A percentile compares a stretch with the other conserved stretches of the same genome.
These are phyloP conservation scores for Zonitis immaculata DNA, from an alignment of 2,888 invertebrate species.

Conservation along the genomic window DNA sequence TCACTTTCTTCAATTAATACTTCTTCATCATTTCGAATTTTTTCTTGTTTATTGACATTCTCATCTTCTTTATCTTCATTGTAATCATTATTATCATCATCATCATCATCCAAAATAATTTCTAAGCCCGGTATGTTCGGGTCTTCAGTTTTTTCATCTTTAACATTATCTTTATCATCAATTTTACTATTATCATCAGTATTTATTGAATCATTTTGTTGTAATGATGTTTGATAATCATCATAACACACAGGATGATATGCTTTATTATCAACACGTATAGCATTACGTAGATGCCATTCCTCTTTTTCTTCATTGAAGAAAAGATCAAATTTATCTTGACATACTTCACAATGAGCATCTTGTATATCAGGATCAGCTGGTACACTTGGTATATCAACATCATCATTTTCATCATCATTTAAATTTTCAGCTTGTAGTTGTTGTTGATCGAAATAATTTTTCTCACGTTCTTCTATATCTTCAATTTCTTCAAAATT, in stretches of 20 bases:
- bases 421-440: slow-evolving; percentile 53
- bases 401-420: slow-evolving; percentile 57
- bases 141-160: slow-evolving; percentile 40
- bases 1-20: slow-evolving; percentile 35
- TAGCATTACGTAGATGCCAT: slow-evolving; percentile 89
- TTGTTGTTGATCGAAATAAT: slow-evolving; percentile 74
- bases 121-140: slow-evolving; percentile 52
- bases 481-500: slow-evolving; percentile 93
- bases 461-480: slow-evolving; percentile 84
- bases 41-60: slow-evolving; percentile 41
- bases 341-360: slow-evolving; percentile 80
- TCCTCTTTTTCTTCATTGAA: slow-evolving; percentile 97
- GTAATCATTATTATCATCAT: slow-evolving; percentile 37
- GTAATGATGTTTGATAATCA: slow-evolving; percentile 69
- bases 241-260: slow-evolving; percentile 91
- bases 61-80: slow-evolving; percentile 45
- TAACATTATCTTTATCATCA: slow-evolving; percentile 24
- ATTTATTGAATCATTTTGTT: slow-evolving; percentile 32
- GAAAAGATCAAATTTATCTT: slow-evolving; percentile 90
- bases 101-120: slow-evolving; percentile 41
- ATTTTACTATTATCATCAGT: slow-evolving; percentile 35
- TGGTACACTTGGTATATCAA: slow-evolving; percentile 66
- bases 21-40: too few relatives aligned
- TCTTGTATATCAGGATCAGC: slow-evolving; percentile 62
- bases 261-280: slow-evolving; percentile 67